A percentile compares a stretch with the other conserved stretches of the same genome.
Conservation (phyloP, 2,797 vertebrate genomes). For the Phrynocephalus vlangalii region DNA sequence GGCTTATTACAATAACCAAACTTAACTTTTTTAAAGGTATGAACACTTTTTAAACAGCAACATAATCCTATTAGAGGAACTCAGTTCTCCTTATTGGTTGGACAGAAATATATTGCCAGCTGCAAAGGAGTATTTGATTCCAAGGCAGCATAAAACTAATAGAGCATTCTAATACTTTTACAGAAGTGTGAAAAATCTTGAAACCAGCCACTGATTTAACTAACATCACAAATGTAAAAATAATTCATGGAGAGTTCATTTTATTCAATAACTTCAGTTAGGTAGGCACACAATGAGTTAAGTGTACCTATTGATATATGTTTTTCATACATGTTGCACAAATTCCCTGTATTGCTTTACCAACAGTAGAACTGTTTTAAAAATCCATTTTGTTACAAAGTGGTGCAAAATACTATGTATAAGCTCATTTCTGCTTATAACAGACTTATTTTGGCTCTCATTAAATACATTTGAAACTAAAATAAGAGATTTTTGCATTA, state of each 20-base stretch:
- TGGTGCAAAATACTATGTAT: constrained; percentile 20
- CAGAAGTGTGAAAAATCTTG: not conserved
- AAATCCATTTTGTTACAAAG: constrained; percentile 27
- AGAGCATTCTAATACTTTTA: not conserved
- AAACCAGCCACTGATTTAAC: not conserved
- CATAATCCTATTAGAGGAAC: not conserved
- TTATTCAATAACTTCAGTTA: constrained; percentile 66
- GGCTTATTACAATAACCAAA: not conserved
- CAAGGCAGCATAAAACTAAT: not conserved
- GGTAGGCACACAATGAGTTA: constrained; percentile 65
- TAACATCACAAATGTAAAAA: not conserved
- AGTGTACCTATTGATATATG: constrained; percentile 51
- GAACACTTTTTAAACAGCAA: not conserved
- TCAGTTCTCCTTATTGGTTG: not conserved
- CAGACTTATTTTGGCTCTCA: constrained; percentile 6
- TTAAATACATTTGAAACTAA: constrained; percentile 8
- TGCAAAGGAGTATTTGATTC: not conserved
- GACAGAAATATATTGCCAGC: not conserved
- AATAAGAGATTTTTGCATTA: not conserved
- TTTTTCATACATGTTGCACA: constrained; percentile 48
- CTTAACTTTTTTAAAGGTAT: not conserved
- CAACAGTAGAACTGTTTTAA: not conserved
- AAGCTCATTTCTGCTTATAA: not conserved
- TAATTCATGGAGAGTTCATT: constrained; percentile 69
- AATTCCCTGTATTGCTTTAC: constrained; percentile 53